Evolutionary conservation across 1,140 invertebrate genomes (phyloP).

Genomic region (Tetramorium parvispinum): DNA sequence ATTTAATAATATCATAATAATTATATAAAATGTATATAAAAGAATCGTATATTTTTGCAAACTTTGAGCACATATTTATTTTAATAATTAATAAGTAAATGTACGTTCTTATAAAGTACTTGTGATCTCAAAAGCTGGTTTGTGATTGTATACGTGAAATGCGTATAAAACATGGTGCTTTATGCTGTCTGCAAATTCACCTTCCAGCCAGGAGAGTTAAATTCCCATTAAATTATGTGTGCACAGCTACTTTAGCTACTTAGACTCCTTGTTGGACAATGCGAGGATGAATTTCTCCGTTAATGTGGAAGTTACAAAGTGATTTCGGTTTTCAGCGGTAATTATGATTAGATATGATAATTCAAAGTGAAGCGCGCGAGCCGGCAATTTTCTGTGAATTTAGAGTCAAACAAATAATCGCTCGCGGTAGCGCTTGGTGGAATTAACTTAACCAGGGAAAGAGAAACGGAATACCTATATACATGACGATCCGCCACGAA

Average conservation of each 20-base stretch:
- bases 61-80: constrained; percentile 5
- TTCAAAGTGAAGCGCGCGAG: neutral
- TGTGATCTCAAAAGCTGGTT: neutral
- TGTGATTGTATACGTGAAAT: constrained; percentile 1
- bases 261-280: constrained; percentile 65
- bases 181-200: constrained; percentile 61
- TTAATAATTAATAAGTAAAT: constrained; percentile 37
- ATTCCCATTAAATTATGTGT: constrained; percentile 69
- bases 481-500: neutral
- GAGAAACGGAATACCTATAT: neutral
- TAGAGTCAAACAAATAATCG: neutral
- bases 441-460: neutral
- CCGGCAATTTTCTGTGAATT: neutral
- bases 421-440: neutral
- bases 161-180: constrained; percentile 41
- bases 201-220: constrained; percentile 64
- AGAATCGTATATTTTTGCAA: neutral
- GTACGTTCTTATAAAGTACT: constrained; percentile 1
- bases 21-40: neutral
- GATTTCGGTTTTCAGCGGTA: constrained; percentile 51
- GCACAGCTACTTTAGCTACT: constrained; percentile 70
- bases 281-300: constrained; percentile 60
- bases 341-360: constrained; percentile 46
- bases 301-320: constrained; percentile 67
- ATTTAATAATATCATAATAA: neutral